Evolutionary conservation across 2,797 vertebrate genomes (phyloP).

Genomic region (Molossus alvarezi): DNA sequence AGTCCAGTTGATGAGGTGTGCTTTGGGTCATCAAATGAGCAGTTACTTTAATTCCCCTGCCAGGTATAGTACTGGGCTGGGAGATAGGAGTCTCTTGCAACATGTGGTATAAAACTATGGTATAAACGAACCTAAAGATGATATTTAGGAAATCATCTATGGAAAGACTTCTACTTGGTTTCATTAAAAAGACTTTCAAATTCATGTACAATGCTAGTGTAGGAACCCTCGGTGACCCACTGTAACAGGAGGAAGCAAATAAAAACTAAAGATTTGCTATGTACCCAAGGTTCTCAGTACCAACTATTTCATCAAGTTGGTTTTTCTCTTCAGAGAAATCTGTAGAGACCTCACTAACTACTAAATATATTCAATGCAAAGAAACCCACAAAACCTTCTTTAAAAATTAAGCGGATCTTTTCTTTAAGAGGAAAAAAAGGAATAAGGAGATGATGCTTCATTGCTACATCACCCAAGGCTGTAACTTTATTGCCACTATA

Average conservation of each 20-base stretch:
- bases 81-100: background rate
- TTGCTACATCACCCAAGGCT: background rate
- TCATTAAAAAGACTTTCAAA: slow-evolving; percentile 66
- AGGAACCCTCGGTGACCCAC: background rate
- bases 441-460: background rate
- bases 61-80: background rate
- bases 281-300: background rate
- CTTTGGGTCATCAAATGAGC: slow-evolving; percentile 10
- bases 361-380: slow-evolving; percentile 1
- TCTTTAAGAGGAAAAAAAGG: slow-evolving; percentile 19
- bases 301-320: background rate
- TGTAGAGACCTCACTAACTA: background rate
- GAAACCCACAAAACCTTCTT: background rate
- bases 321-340: slow-evolving; percentile 36
- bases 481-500: background rate
- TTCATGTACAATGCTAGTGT: background rate
- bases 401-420: slow-evolving; percentile 43
- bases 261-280: slow-evolving; percentile 6
- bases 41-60: slow-evolving; percentile 51
- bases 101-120: background rate
- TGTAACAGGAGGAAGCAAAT: slow-evolving; percentile 1
- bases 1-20: background rate
- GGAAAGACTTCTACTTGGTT: slow-evolving; percentile 45
- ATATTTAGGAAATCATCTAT: slow-evolving; percentile 38
- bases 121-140: background rate